A percentile compares a stretch with the other conserved stretches of the same genome.
Evolutionary conservation across 1,140 invertebrate genomes (phyloP).

Genomic region (Drosophila willistoni): DNA sequence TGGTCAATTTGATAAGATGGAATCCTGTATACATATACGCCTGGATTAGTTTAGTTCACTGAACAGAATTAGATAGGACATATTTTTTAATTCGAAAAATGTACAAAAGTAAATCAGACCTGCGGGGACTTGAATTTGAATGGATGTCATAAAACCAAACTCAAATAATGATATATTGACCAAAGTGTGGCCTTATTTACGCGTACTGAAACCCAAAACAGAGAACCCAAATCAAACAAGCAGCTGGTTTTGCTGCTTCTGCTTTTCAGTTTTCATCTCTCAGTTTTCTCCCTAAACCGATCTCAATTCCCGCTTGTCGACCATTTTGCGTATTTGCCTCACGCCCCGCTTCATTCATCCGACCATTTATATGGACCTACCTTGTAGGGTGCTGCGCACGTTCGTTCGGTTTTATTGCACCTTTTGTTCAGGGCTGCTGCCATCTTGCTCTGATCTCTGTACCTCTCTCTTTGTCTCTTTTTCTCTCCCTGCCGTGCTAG

Average conservation of each 20-base stretch:
- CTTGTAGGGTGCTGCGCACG: conserved; percentile 17
- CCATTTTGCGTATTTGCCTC: conserved; percentile 68
- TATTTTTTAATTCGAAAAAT: too few species aligned
- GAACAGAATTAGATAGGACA: too few species aligned
- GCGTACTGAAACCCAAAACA: conserved; percentile 47
- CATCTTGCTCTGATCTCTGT: conserved; percentile 22
- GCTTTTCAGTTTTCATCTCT: not conserved
- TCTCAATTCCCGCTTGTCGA: conserved; percentile 34
- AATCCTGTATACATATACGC: too few species aligned
- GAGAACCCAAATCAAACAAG: conserved; percentile 27
- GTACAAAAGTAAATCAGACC: not conserved
- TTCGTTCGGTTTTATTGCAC: conserved; percentile 74
- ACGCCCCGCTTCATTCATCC: conserved; percentile 65
- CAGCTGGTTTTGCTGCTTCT: conserved; percentile 34
- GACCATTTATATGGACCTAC: conserved; percentile 37
- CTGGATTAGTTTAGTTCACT: too few species aligned
- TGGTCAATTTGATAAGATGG: too few species aligned
- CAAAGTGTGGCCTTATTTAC: conserved; percentile 60
- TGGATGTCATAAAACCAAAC: conserved; percentile 16
- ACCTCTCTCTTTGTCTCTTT: conserved; percentile 32
- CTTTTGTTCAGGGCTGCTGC: conserved; percentile 55
- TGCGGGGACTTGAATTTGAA: not conserved
- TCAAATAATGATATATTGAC: conserved; percentile 38
- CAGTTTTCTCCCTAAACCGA: not conserved
- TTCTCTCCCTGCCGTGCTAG: conserved; percentile 7